These are phyloP conservation scores for Puffinus mauretanicus DNA, from an alignment of 2,113 vertebrate genomes.

Conservation along the genomic window DNA sequence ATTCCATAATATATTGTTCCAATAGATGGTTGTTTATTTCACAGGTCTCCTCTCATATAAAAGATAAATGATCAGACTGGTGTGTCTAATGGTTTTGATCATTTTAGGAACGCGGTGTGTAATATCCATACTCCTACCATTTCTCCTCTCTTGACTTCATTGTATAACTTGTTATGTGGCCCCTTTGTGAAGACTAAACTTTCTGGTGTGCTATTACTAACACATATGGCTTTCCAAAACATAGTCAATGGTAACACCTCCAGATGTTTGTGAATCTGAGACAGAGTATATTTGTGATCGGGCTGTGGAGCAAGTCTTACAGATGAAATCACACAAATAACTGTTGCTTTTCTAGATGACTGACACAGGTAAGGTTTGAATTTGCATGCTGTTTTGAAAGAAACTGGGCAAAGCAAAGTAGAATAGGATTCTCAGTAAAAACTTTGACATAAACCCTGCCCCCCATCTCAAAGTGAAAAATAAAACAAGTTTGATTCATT, in stretches of 20 bases:
- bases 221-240: slow-evolving; percentile 9
- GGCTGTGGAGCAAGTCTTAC: background rate
- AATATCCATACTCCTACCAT: background rate
- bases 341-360: background rate
- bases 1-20: background rate
- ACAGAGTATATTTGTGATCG: background rate
- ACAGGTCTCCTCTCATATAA: background rate
- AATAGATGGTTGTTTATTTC: background rate
- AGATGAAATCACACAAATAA: background rate
- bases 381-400: background rate
- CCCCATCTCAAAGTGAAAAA: background rate
- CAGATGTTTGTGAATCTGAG: background rate
- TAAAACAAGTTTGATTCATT: background rate
- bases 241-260: background rate
- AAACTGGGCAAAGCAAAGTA: background rate
- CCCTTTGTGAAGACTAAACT: background rate
- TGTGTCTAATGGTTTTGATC: background rate
- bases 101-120: background rate
- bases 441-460: background rate
- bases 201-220: background rate
- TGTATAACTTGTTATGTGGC: background rate
- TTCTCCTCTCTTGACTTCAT: background rate
- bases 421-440: background rate
- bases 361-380: background rate
- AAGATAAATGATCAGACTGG: background rate